These are phyloP conservation scores for Penaeus indicus DNA, from an alignment of 1,140 invertebrate genomes.

Conservation along the genomic window DNA sequence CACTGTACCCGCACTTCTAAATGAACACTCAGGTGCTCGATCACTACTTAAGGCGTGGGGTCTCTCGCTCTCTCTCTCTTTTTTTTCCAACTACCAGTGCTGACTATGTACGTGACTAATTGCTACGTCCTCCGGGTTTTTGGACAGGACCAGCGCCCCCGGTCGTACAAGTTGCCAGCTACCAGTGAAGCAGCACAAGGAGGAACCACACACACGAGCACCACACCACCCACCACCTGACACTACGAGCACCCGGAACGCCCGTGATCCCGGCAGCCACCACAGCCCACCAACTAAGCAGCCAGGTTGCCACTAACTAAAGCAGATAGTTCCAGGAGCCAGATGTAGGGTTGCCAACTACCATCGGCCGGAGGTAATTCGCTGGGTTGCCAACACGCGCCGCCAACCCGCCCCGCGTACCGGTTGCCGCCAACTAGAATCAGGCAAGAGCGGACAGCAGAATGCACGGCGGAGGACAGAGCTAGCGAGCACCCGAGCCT, in stretches of 20 bases:
- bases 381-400: conserved; percentile 44
- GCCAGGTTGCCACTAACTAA: conserved; percentile 60
- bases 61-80: too few relatives aligned
- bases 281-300: conserved; percentile 25
- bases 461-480: background rate
- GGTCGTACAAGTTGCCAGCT: too few relatives aligned
- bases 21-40: too few relatives aligned
- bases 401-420: background rate
- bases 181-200: too few relatives aligned
- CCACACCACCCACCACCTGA: background rate
- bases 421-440: conserved; percentile 18
- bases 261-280: conserved; percentile 31
- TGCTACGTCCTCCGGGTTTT: too few relatives aligned
- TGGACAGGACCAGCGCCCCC: too few relatives aligned
- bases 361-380: conserved; percentile 29
- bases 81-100: too few relatives aligned
- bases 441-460: background rate
- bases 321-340: conserved; percentile 57
- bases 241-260: conserved; percentile 36
- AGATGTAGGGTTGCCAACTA: conserved; percentile 52
- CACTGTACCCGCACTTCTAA: too few relatives aligned
- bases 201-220: background rate
- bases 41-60: too few relatives aligned
- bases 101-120: too few relatives aligned
- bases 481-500: conserved; percentile 1